These are phyloP conservation scores for Nycteola revayana DNA, from an alignment of 2,888 invertebrate genomes.

Conservation along the genomic window DNA sequence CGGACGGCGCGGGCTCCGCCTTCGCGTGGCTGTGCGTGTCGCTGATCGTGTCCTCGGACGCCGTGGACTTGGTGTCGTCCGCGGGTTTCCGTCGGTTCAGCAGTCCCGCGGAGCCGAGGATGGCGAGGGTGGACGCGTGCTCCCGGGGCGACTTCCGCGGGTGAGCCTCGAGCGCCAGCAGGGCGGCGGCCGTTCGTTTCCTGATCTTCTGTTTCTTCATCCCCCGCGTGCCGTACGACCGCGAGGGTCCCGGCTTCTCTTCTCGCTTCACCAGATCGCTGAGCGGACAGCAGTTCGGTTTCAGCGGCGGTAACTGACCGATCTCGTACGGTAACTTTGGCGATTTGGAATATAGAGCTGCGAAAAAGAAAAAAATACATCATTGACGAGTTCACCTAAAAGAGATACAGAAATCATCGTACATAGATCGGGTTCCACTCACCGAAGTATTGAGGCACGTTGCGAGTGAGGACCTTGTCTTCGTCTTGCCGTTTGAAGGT, in stretches of 20 bases:
- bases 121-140: constrained; percentile 93
- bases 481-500: constrained; percentile 90
- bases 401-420: no score
- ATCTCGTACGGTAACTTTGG: constrained; percentile 90
- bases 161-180: constrained; percentile 73
- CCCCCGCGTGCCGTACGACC: constrained; percentile 67
- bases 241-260: constrained; percentile 61
- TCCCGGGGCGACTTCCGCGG: constrained; percentile 93
- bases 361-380: constrained; percentile 43
- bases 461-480: constrained; percentile 84
- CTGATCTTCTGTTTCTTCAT: constrained; percentile 63
- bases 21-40: constrained; percentile 57
- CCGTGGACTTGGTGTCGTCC: constrained; percentile 71
- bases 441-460: constrained; percentile 82
- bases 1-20: constrained; percentile 53
- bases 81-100: constrained; percentile 76
- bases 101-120: constrained; percentile 85
- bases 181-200: constrained; percentile 53
- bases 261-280: constrained; percentile 72
- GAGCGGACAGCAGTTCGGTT: constrained; percentile 78
- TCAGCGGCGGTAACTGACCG: constrained; percentile 83
- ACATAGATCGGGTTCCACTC: constrained; percentile 41
- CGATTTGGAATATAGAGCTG: constrained; percentile 82
- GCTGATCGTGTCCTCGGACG: constrained; percentile 69
- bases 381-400: no score